Conservation (phyloP, 2,888 invertebrate species). For the Myopa tessellatipennis region DNA sequence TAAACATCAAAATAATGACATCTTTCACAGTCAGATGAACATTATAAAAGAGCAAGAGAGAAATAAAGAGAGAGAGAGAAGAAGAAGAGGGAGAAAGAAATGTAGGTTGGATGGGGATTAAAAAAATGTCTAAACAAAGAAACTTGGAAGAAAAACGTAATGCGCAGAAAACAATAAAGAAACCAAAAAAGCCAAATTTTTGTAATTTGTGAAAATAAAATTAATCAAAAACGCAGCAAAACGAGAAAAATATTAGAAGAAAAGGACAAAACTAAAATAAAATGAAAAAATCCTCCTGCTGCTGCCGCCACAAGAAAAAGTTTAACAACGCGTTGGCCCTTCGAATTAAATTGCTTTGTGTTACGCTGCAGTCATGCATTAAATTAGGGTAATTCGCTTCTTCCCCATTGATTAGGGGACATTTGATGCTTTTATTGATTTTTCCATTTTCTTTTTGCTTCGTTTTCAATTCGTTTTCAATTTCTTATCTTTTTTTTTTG, state of each 20-base stretch:
- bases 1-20: neutral
- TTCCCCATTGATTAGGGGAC: too few relatives aligned
- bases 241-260: too few relatives aligned
- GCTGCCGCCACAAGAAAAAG: too few relatives aligned
- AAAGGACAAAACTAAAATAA: too few relatives aligned
- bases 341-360: neutral
- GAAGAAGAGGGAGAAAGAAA: too few relatives aligned
- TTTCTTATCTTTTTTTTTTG: too few relatives aligned
- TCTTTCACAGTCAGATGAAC: neutral
- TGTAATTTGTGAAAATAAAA: neutral
- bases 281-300: too few relatives aligned
- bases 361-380: neutral
- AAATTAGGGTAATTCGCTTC: neutral
- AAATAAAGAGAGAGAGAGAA: too few relatives aligned
- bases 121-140: too few relatives aligned
- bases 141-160: neutral
- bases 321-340: neutral
- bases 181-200: neutral
- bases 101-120: too few relatives aligned
- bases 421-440: neutral
- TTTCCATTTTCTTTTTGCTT: neutral
- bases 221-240: too few relatives aligned
- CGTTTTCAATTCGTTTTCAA: neutral
- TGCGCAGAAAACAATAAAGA: neutral
- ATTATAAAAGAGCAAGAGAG: neutral